Evolutionary conservation across 1,140 invertebrate genomes (phyloP).

Genomic region (Ptiloglossa arizonensis): DNA sequence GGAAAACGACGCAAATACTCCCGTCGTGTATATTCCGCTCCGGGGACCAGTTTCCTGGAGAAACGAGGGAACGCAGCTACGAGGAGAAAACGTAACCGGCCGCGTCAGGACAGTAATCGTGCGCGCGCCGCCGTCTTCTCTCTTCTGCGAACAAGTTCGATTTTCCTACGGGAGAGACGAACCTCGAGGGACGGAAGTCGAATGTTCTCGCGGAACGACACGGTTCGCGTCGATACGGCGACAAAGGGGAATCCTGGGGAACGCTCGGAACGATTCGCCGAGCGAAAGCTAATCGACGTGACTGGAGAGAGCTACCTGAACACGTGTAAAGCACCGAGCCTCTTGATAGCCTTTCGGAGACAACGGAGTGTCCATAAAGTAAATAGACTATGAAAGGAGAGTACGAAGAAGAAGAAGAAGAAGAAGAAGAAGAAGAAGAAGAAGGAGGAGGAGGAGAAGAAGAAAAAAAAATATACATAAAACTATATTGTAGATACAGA

Average conservation of each 20-base stretch:
- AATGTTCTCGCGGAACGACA: not conserved
- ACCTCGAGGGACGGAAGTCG: not conserved
- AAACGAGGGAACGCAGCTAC: not conserved
- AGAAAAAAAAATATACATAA: constrained; percentile 64
- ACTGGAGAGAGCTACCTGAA: constrained; percentile 35
- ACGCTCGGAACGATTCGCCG: not conserved
- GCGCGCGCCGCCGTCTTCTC: not conserved
- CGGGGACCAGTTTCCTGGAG: not conserved
- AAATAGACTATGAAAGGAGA: constrained; percentile 44
- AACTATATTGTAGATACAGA: constrained; percentile 82
- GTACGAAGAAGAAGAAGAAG: constrained; percentile 42
- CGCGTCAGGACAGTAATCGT: not conserved
- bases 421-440: too few species aligned
- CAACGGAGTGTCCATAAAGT: constrained; percentile 50
- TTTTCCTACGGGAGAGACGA: too few species aligned
- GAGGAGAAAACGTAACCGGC: not conserved
- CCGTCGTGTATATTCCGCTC: not conserved
- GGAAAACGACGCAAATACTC: not conserved
- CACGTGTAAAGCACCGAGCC: constrained; percentile 29
- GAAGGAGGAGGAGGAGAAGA: too few species aligned
- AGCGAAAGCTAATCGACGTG: constrained; percentile 1
- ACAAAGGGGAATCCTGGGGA: too few species aligned
- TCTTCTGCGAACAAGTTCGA: not conserved
- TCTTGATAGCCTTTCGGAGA: constrained; percentile 42
- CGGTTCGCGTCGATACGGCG: not conserved